These are phyloP conservation scores for Tubulanus polymorphus DNA, from an alignment of 2,888 invertebrate species.

Conservation along the genomic window DNA sequence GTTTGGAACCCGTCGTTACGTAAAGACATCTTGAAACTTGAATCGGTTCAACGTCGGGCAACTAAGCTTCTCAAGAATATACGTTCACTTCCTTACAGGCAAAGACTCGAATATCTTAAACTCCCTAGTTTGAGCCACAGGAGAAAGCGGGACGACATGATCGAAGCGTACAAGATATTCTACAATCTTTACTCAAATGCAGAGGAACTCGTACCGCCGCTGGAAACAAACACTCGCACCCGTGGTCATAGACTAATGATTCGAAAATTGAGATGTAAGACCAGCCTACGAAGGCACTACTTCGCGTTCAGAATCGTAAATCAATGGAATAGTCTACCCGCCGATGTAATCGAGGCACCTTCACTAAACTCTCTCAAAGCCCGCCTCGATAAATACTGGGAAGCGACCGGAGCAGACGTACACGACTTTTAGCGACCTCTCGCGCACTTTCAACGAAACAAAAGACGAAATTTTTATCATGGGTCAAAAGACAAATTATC, in stretches of 20 bases:
- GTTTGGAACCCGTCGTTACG: slow-evolving; percentile 6
- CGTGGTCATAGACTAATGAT: not conserved
- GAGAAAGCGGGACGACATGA: slow-evolving; percentile 10
- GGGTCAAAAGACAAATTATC: too few relatives aligned
- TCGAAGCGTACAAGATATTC: slow-evolving; percentile 9
- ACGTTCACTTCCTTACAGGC: slow-evolving; percentile 3
- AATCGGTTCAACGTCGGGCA: slow-evolving; percentile 6
- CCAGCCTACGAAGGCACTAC: not conserved
- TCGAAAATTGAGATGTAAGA: not conserved
- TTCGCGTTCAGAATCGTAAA: not conserved
- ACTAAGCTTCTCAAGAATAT: slow-evolving; percentile 6
- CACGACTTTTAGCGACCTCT: too few relatives aligned
- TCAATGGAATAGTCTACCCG: not conserved
- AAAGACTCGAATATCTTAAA: slow-evolving; percentile 4
- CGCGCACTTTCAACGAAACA: too few relatives aligned
- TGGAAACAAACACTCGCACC: not conserved
- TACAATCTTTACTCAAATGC: too few relatives aligned
- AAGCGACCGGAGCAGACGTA: too few relatives aligned
- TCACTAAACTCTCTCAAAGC: too few relatives aligned
- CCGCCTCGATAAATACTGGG: too few relatives aligned
- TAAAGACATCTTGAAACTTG: slow-evolving; percentile 13
- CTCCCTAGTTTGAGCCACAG: slow-evolving; percentile 8
- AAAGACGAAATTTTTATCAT: too few relatives aligned
- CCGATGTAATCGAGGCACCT: too few relatives aligned
- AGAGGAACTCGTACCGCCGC: too few relatives aligned